phyloP scores from a whole-genome alignment of 2,113 vertebrate genomes.

The Mustelus asterias region DNA sequence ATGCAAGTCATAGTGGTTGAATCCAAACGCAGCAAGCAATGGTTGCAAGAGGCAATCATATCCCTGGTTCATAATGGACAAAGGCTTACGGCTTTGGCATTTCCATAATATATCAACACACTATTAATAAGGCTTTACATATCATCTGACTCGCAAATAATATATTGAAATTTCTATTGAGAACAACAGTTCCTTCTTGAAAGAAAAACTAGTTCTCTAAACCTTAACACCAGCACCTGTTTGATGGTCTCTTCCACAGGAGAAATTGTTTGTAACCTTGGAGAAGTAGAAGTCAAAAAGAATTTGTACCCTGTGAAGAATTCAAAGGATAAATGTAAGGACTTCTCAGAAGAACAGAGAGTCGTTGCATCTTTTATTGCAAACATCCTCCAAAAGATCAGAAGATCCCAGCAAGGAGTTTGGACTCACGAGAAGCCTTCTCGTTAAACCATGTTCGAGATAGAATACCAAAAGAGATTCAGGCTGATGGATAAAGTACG shows the following conservation, averaged over 20 bases:
- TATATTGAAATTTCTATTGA: neutral
- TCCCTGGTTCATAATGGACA: neutral
- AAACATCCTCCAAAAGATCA: neutral
- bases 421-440: neutral
- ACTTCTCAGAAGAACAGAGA: neutral
- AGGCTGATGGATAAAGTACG: neutral
- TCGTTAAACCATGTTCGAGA: neutral
- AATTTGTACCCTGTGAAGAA: slow-evolving; percentile 7
- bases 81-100: neutral
- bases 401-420: neutral
- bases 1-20: neutral
- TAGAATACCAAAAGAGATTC: neutral
- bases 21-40: neutral
- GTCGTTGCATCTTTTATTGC: neutral
- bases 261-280: neutral
- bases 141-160: neutral
- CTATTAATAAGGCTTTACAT: neutral
- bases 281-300: neutral
- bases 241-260: neutral
- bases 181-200: neutral
- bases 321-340: neutral
- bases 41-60: neutral
- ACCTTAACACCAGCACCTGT: neutral
- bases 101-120: neutral
- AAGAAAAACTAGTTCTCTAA: neutral